Evolutionary conservation across 1,140 invertebrate species (phyloP).

Genomic region (Penaeus vannamei): DNA sequence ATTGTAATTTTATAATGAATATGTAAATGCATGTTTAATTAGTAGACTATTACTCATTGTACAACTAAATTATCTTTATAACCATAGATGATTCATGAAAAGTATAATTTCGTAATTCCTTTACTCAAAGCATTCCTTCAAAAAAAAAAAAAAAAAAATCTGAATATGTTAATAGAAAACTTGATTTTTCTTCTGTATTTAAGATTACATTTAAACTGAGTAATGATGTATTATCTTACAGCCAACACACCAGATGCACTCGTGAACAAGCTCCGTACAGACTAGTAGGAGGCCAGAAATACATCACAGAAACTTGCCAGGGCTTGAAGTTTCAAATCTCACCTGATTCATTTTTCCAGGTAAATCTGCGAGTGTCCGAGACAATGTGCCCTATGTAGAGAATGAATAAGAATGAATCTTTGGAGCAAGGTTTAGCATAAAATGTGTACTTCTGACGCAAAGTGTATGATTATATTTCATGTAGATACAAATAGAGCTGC

Average conservation of each 20-base stretch:
- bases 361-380: neutral
- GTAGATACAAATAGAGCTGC: neutral
- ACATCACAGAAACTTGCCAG: conserved; percentile 70
- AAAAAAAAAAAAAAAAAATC: no score
- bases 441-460: neutral
- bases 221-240: conserved; percentile 66
- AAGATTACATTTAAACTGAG: neutral
- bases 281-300: conserved; percentile 70
- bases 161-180: no score
- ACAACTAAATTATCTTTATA: no score
- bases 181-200: neutral
- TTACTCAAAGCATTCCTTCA: no score
- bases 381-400: neutral
- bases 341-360: conserved; percentile 72
- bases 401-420: neutral
- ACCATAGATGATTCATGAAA: no score
- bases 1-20: no score
- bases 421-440: neutral
- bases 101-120: no score
- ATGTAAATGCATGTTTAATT: no score
- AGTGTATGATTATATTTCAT: neutral
- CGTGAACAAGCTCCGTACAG: conserved; percentile 71
- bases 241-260: conserved; percentile 70
- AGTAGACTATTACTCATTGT: no score
- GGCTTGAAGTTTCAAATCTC: conserved; percentile 71